Conservation (phyloP, 2,888 invertebrate genomes). For the Drosophila kambysellisi region DNA sequence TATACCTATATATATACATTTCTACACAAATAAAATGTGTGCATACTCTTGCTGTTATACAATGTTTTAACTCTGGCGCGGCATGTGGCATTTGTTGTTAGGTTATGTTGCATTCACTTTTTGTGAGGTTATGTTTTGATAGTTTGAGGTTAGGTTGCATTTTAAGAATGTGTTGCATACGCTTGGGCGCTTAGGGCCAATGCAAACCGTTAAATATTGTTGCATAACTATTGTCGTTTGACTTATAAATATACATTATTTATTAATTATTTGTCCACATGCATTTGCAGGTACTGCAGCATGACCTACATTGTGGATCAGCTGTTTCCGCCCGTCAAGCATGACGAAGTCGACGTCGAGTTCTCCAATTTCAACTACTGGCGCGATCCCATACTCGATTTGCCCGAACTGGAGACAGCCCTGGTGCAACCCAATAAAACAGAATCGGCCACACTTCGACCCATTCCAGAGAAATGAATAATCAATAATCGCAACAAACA, state of each 20-base stretch:
- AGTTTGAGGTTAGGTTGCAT: constrained; percentile 24
- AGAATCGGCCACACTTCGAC: constrained; percentile 71
- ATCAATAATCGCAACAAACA: background rate
- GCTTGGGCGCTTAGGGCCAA: constrained; percentile 32
- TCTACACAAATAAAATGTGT: constrained; percentile 66
- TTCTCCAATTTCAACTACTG: constrained; percentile 96
- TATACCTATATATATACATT: background rate
- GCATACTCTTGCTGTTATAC: constrained; percentile 39
- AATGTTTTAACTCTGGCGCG: constrained; percentile 43
- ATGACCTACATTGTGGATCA: constrained; percentile 98
- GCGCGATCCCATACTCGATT: constrained; percentile 93
- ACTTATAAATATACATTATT: background rate
- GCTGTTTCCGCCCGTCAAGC: constrained; percentile 94
- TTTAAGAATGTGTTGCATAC: constrained; percentile 42
- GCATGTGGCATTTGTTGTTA: constrained; percentile 54
- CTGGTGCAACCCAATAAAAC: constrained; percentile 45
- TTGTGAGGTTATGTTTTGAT: constrained; percentile 2
- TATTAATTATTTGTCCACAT: background rate
- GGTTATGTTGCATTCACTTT: background rate
- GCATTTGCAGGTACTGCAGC: constrained; percentile 90
- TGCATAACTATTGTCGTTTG: constrained; percentile 29
- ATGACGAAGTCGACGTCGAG: constrained; percentile 88
- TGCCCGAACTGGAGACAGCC: constrained; percentile 79
- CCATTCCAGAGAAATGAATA: constrained; percentile 84
- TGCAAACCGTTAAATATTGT: constrained; percentile 2